These are phyloP conservation scores for Electrona antarctica DNA, from an alignment of 2,113 vertebrate genomes.

Conservation along the genomic window DNA sequence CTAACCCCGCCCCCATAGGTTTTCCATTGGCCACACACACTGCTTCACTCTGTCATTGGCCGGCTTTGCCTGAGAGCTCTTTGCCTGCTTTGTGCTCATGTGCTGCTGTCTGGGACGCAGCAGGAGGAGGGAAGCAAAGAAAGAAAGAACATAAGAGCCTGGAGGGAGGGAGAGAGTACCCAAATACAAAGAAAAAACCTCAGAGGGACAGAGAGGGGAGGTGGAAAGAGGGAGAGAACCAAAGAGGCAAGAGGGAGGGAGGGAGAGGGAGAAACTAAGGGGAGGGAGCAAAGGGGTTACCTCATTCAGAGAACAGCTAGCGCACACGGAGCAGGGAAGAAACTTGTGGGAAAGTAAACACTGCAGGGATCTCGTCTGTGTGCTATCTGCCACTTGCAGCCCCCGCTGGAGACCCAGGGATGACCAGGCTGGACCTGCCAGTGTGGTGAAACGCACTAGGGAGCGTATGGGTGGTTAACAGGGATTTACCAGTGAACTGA, in stretches of 20 bases:
- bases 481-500: conserved; percentile 69
- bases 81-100: conserved; percentile 57
- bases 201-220: conserved; percentile 26
- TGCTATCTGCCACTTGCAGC: conserved; percentile 44
- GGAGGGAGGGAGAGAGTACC: conserved; percentile 31
- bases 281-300: conserved; percentile 55
- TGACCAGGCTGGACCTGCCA: conserved; percentile 51
- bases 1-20: neutral
- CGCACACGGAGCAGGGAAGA: conserved; percentile 61
- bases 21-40: conserved; percentile 47
- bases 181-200: conserved; percentile 38
- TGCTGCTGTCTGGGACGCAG: conserved; percentile 65
- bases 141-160: conserved; percentile 59
- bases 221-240: conserved; percentile 29
- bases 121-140: conserved; percentile 62
- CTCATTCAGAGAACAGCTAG: conserved; percentile 58
- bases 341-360: conserved; percentile 80
- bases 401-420: conserved; percentile 47
- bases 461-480: conserved; percentile 57
- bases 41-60: conserved; percentile 62
- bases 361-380: conserved; percentile 55
- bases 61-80: conserved; percentile 18
- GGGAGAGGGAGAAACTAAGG: conserved; percentile 25
- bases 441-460: conserved; percentile 44
- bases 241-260: conserved; percentile 16